Percentiles rank a stretch among this genome's conserved stretches.
Evolutionary conservation across 2,888 invertebrate species (phyloP).

Genomic region (Cepaea hortensis): DNA sequence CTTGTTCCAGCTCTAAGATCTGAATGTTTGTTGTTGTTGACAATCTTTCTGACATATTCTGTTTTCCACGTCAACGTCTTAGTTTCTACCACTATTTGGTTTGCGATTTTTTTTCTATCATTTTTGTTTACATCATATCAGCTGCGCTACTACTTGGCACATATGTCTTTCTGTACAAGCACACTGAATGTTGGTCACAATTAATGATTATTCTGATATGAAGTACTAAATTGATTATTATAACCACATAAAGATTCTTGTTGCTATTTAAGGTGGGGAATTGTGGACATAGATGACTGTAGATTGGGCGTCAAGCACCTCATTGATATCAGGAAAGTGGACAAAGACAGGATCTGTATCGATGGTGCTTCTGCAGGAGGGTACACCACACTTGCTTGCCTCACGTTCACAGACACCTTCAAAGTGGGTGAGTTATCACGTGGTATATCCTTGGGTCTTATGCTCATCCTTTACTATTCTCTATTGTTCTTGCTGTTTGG

Average conservation of each 20-base stretch:
- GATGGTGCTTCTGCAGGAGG: slow-evolving; percentile 77
- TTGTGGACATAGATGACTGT: slow-evolving; percentile 76
- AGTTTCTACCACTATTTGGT: no score
- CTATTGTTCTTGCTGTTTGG: not conserved
- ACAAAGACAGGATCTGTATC: slow-evolving; percentile 74
- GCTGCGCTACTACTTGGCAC: no score
- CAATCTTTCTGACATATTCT: no score
- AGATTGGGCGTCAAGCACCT: slow-evolving; percentile 73
- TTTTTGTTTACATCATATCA: no score
- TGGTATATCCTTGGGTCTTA: not conserved
- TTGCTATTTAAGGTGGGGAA: slow-evolving; percentile 72
- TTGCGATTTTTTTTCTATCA: no score
- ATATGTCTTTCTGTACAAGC: no score
- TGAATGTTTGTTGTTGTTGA: no score
- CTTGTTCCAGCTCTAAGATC: no score
- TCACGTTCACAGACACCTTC: slow-evolving; percentile 74
- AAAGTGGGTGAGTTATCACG: slow-evolving; percentile 69
- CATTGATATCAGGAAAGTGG: slow-evolving; percentile 66
- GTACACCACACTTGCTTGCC: slow-evolving; percentile 73
- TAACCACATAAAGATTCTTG: not conserved
- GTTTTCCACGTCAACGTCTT: no score
- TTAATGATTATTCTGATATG: no score
- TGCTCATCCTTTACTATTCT: not conserved
- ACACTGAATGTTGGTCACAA: no score
- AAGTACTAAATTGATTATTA: not conserved